These are phyloP conservation scores for Plodia interpunctella DNA, from an alignment of 1,140 invertebrate genomes.

Conservation along the genomic window DNA sequence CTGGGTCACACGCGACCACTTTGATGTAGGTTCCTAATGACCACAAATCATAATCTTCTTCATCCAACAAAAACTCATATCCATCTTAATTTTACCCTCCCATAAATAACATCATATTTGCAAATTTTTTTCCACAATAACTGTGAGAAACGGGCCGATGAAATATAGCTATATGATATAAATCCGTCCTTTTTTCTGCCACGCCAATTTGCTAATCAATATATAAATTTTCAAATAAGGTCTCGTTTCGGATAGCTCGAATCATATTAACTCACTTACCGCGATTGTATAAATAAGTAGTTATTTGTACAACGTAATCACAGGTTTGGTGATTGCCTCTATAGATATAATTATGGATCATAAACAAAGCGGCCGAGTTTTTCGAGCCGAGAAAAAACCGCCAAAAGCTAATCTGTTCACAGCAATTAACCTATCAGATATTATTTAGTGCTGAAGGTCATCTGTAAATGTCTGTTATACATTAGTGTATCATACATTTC, in stretches of 20 bases:
- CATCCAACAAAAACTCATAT: constrained; percentile 50
- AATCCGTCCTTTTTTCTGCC: constrained; percentile 33
- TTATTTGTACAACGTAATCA: constrained; percentile 71
- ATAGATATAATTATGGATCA: constrained; percentile 70
- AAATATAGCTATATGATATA: constrained; percentile 38
- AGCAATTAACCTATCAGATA: constrained; percentile 71
- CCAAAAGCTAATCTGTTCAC: constrained; percentile 65
- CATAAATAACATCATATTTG: constrained; percentile 33
- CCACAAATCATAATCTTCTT: constrained; percentile 50
- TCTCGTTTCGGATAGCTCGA: constrained; percentile 25
- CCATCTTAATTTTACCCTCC: constrained; percentile 63
- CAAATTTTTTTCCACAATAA: constrained; percentile 30
- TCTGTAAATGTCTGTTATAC: constrained; percentile 31
- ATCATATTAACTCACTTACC: constrained; percentile 42
- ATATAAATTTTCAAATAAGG: constrained; percentile 44
- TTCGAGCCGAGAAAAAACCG: constrained; percentile 48
- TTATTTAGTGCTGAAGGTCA: constrained; percentile 48
- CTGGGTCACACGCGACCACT: constrained; percentile 43
- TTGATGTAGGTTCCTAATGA: constrained; percentile 55
- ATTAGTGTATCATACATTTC: constrained; percentile 29
- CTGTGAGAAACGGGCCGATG: constrained; percentile 38
- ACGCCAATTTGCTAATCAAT: constrained; percentile 48
- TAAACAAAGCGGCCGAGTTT: constrained; percentile 57
- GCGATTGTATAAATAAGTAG: constrained; percentile 59
- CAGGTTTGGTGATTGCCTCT: constrained; percentile 62